Evolutionary conservation across 2,888 invertebrate species (phyloP), one percentile per base, ranked within the genome.

Genomic region (Melanargia galathea): DNA sequence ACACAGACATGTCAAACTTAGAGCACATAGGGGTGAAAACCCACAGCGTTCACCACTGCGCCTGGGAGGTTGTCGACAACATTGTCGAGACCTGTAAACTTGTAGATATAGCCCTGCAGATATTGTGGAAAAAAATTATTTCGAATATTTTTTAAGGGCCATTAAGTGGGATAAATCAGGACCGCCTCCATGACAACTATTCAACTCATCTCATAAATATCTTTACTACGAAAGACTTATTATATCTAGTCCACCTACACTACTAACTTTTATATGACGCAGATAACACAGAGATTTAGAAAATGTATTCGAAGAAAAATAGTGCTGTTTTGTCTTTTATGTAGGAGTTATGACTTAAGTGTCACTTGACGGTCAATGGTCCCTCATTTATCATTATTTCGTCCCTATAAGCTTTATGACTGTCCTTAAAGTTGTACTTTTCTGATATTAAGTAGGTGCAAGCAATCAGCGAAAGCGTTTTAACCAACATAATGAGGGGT

Each of bases 291-390:
- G 18, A 33, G 33, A 20, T 18, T 51, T 51, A 33, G 30, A n/a
- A 51, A 51, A 13, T 52, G 52, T 52, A 35, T 26, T 33, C 35
- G 10, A 52, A 52, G 52, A n/a, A 52, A 35, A 33, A 20, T 20
- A 35, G 11, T 18, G 18, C 20, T 33, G 55, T 33, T 56, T 30
- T 33, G 33, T 30, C 51, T 30, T 49, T 30, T 51, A 52, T 52
- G 52, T n/a, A n/a, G n/a, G n/a, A n/a, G n/a, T n/a, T 52, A 26
- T 35, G 35, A 33, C 33, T 52, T 52, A 52, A 35, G 10, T 52
- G 52, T 22, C 20, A 11, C 48, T 38, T 48, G 38, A 40, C 26
- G 49, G 59, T 59, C 49, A 49, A 22, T 18, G 38, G 40, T 11
- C 26, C 22, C 18, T 11, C 43, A 40, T 51, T 20, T 40, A 30